A percentile compares a stretch with the other conserved stretches of the same genome.
Evolutionary conservation across 2,797 vertebrate species (phyloP).

Genomic region (Pogoniulus pusillus): DNA sequence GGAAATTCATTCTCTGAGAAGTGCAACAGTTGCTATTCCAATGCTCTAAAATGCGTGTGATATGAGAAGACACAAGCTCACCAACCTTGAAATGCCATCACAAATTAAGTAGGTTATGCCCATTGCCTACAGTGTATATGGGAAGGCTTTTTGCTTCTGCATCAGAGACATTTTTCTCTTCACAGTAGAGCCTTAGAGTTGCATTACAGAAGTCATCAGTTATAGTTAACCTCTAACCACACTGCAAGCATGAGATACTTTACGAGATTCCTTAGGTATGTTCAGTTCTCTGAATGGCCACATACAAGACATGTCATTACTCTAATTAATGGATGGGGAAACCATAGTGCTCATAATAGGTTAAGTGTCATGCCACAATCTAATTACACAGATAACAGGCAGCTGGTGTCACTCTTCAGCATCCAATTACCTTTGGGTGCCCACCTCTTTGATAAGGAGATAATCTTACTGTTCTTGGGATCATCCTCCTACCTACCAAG

Average conservation of each 20-base stretch:
- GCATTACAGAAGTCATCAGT: background rate
- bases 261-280: fast-evolving
- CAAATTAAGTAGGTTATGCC: background rate
- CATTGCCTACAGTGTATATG: fast-evolving
- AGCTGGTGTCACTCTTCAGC: background rate
- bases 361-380: background rate
- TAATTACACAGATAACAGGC: background rate
- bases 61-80: background rate
- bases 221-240: background rate
- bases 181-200: fast-evolving
- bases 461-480: background rate
- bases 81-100: background rate
- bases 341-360: background rate
- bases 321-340: background rate
- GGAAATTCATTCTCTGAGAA: background rate
- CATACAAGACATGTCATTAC: fast-evolving
- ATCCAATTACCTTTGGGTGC: background rate
- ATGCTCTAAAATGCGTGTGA: background rate
- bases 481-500: background rate
- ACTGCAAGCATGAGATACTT: background rate
- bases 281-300: background rate
- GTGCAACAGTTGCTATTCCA: background rate
- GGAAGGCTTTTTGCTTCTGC: background rate
- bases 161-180: background rate
- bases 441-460: background rate